phyloP scores from a whole-genome alignment of 1,140 invertebrate genomes.

The Maconellicoccus hirsutus region DNA sequence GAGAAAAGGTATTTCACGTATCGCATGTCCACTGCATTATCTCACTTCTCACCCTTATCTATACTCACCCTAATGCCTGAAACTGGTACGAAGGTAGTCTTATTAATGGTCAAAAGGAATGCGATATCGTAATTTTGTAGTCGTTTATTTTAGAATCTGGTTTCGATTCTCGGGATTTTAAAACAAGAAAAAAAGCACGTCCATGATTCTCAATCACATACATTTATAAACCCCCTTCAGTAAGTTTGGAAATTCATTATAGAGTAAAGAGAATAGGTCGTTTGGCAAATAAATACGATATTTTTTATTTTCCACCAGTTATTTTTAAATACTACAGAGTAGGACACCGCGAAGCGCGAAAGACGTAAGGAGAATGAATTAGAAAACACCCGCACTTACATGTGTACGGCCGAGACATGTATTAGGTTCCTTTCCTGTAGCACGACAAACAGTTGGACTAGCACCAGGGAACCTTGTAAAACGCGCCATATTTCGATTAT shows the following conservation, averaged over 20 bases:
- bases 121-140: no score
- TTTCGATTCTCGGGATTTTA: no score
- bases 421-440: background rate
- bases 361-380: background rate
- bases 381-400: slow-evolving; percentile 2
- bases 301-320: background rate
- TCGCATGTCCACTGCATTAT: no score
- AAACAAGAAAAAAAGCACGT: no score
- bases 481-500: background rate
- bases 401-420: background rate
- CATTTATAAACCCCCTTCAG: background rate
- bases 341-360: background rate
- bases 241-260: background rate
- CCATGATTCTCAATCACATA: no score
- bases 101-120: no score
- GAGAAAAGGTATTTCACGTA: no score
- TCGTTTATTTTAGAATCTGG: no score
- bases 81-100: no score
- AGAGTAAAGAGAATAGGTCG: background rate
- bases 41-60: no score
- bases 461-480: slow-evolving; percentile 2
- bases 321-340: background rate
- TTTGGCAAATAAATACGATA: background rate
- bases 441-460: background rate
- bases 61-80: no score